phyloP scores from a whole-genome alignment of 64 coral and sea anemone species.

The Stichodactyla mertensii region DNA sequence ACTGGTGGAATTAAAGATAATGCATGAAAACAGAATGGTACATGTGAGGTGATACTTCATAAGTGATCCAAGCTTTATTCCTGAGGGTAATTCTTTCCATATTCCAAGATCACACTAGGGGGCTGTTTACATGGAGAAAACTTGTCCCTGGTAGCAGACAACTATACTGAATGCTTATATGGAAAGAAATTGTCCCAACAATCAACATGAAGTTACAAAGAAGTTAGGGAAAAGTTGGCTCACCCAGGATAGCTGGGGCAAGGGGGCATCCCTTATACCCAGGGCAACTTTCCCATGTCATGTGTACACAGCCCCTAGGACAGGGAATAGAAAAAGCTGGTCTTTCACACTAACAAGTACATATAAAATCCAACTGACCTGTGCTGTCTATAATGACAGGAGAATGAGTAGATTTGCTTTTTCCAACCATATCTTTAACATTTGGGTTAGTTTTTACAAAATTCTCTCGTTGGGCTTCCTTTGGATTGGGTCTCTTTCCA shows the following conservation, averaged over 20 bases:
- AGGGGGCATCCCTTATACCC: too few relatives aligned
- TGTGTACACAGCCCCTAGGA: not conserved
- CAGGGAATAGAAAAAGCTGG: not conserved
- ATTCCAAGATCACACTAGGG: too few relatives aligned
- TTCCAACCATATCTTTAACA: conserved; percentile 10
- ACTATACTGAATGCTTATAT: not conserved
- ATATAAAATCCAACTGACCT: conserved; percentile 7
- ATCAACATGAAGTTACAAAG: too few relatives aligned
- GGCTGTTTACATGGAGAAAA: too few relatives aligned
- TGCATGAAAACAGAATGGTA: not conserved
- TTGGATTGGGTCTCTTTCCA: conserved; percentile 60
- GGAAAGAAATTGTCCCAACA: not conserved
- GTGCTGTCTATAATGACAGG: conserved; percentile 50
- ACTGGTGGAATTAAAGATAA: not conserved
- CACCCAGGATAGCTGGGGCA: too few relatives aligned
- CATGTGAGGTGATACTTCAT: not conserved
- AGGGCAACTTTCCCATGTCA: too few relatives aligned
- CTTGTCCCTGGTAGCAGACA: not conserved
- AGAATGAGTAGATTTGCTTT: conserved; percentile 21
- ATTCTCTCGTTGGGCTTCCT: conserved; percentile 56
- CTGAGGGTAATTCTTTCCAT: not conserved
- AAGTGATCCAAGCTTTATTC: not conserved
- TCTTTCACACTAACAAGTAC: not conserved
- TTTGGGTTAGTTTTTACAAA: conserved; percentile 44
- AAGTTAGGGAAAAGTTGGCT: not conserved